Base-by-base conservation (phyloP, 1,140 invertebrate species). In the Heliconius nattereri region DNA sequence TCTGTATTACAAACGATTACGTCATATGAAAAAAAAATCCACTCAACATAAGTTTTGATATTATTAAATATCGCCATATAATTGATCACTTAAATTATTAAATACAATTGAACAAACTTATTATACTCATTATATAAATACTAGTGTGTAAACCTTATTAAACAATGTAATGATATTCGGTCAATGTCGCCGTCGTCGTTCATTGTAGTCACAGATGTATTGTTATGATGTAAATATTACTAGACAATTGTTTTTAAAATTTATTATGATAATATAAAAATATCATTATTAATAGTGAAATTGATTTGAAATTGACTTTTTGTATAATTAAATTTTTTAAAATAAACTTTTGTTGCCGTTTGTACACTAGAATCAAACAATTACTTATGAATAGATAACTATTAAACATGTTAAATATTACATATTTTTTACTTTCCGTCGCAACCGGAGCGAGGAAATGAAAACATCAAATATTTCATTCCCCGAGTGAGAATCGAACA, bases 51-150 rank as follows among this genome's bases (percentile, higher is more conserved):
- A 57, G 0, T 57, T 57, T 23, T 57, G 54, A 1, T 57, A 57
- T 29, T 66, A n/a, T n/a, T n/a, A n/a, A 16, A 66, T 13, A 66
- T 66, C 11, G 5, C 26, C 60, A 29, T 66, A 16, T 29, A 66
- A 66, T 66, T 66, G 26, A 66, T 66, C 23, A 66, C 60, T 29
- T 66, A 66, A 66, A 66, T 66, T 66, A 66, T 23, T 11, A 11
- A 60, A 11, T 60, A 23, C 26, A 23, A 60, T 60, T 23, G 3
- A 60, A 26, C 57, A 60, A 26, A 23, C 7, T 11, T n/a, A 60
- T 60, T 26, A 13, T 60, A 57, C 6, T 8, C 9, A 23, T 60
- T 60, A 60, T 60, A 23, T 60, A 45, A 45, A 45, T 45, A 45
- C 40, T n/a, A 9, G 5, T 66, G 8, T 16, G 13, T 13, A 66